Evolutionary conservation across 2,797 vertebrate genomes (phyloP).

Genomic region (Chaetodon trifasciatus): DNA sequence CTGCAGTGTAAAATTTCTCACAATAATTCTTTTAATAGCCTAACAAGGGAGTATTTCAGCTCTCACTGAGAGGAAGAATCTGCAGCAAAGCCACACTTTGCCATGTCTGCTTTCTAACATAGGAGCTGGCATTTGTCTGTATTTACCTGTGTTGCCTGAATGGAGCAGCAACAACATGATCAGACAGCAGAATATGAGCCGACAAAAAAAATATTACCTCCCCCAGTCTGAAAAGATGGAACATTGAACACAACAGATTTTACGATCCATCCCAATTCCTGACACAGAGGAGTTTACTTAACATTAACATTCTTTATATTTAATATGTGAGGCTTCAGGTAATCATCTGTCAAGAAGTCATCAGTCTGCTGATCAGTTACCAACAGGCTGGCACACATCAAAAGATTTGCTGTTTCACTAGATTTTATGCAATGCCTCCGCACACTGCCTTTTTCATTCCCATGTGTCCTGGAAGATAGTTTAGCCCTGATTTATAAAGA

Average conservation of each 20-base stretch:
- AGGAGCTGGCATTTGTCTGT: too few species aligned
- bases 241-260: background rate
- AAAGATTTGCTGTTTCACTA: background rate
- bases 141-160: too few species aligned
- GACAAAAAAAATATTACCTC: background rate
- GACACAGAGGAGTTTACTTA: background rate
- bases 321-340: background rate
- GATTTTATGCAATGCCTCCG: background rate
- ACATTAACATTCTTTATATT: background rate
- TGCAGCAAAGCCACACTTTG: background rate
- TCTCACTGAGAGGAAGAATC: background rate
- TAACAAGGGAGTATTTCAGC: background rate
- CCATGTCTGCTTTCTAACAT: background rate
- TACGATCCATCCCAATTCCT: background rate
- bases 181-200: background rate
- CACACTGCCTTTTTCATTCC: background rate
- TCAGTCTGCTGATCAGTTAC: background rate
- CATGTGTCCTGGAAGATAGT: background rate
- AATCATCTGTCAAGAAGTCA: background rate
- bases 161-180: too few species aligned
- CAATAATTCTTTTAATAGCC: background rate
- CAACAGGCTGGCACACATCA: background rate
- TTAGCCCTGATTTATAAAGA: background rate
- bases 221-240: background rate
- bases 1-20: background rate